Conservation (phyloP, 2,888 invertebrate genomes). For the Sphecodes monilicornis region DNA sequence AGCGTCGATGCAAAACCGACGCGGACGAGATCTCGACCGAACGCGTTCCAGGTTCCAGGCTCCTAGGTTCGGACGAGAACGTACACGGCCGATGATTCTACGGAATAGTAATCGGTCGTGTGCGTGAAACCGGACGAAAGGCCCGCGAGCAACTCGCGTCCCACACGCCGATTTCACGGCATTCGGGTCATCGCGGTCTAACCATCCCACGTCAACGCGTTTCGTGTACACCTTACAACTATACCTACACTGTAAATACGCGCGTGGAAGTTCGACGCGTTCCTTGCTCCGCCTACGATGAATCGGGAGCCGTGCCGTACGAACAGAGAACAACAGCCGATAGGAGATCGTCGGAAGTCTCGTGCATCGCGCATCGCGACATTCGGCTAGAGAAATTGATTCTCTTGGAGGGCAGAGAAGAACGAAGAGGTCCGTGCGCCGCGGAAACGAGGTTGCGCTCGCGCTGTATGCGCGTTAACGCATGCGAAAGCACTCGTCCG, state of each 20-base stretch:
- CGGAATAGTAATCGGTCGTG: constrained; percentile 57
- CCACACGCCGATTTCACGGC: constrained; percentile 70
- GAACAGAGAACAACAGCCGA: background rate
- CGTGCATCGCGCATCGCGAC: too few relatives aligned
- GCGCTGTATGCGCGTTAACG: constrained; percentile 37
- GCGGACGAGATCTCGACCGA: background rate
- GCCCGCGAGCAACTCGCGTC: constrained; percentile 51
- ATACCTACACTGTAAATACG: background rate
- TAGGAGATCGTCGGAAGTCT: background rate
- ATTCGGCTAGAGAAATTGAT: background rate
- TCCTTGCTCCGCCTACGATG: constrained; percentile 25
- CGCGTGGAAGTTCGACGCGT: constrained; percentile 26
- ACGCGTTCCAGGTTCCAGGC: background rate
- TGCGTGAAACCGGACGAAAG: constrained; percentile 62
- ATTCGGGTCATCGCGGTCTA: constrained; percentile 75
- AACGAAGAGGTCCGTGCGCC: background rate
- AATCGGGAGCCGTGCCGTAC: background rate
- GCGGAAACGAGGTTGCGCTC: constrained; percentile 47
- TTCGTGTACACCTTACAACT: constrained; percentile 36
- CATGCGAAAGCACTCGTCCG: constrained; percentile 51
- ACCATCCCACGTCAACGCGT: constrained; percentile 71
- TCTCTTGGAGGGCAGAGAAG: background rate
- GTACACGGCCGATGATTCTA: constrained; percentile 50
- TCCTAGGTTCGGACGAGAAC: background rate
- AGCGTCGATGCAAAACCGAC: background rate